These are phyloP conservation scores for Ectemnius cavifrons DNA, from an alignment of 2,888 invertebrate species.

Conservation along the genomic window DNA sequence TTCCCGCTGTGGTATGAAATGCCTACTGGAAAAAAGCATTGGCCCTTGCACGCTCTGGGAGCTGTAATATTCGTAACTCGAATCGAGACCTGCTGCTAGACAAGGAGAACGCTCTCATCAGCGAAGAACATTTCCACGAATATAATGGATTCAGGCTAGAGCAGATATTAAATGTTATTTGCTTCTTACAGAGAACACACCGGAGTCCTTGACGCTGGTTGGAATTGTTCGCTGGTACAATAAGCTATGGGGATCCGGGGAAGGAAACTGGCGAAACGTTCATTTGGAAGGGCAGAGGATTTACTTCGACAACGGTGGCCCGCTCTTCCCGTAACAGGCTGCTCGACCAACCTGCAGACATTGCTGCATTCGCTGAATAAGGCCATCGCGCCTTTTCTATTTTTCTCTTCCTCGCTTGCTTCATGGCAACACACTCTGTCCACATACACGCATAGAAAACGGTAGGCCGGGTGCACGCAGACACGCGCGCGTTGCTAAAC, in stretches of 20 bases:
- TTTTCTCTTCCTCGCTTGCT: background rate
- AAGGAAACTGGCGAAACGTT: conserved; percentile 37
- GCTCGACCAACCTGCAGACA: conserved; percentile 28
- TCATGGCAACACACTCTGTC: too few relatives aligned
- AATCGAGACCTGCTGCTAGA: background rate
- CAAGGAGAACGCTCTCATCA: too few relatives aligned
- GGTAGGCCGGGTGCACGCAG: too few relatives aligned
- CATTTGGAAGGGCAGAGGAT: conserved; percentile 47
- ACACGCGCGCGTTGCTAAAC: background rate
- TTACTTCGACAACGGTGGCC: conserved; percentile 55
- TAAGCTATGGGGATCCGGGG: conserved; percentile 25
- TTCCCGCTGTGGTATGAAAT: conserved; percentile 33
- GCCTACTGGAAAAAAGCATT: conserved; percentile 20
- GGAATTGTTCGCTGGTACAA: conserved; percentile 20
- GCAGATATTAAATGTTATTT: too few relatives aligned
- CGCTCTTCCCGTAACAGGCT: conserved; percentile 54
- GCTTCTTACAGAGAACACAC: too few relatives aligned
- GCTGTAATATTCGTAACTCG: background rate
- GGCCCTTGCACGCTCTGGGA: conserved; percentile 15
- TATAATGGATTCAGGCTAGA: too few relatives aligned
- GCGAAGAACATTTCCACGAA: too few relatives aligned
- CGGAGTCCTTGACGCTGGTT: too few relatives aligned
- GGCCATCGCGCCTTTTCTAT: conserved; percentile 20
- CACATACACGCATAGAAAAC: too few relatives aligned
- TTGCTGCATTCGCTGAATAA: conserved; percentile 30